Evolutionary conservation across 2,113 vertebrate species (phyloP).

Genomic region (Amblyopsis rosae): DNA sequence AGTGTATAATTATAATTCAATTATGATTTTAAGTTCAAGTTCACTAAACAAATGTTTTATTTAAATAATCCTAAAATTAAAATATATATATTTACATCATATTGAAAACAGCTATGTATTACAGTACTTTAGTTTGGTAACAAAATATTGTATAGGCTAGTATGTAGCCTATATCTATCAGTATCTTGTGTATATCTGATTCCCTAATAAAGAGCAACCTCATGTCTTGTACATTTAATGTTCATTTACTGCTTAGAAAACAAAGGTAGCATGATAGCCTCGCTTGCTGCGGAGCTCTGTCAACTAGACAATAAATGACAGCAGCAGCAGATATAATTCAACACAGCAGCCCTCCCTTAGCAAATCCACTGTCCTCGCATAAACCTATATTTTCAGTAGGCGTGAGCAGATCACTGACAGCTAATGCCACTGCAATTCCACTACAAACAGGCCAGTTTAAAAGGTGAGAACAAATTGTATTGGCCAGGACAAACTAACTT

Average conservation of each 20-base stretch:
- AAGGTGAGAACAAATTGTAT: conserved; percentile 9
- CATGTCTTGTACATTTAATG: background rate
- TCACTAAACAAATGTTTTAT: background rate
- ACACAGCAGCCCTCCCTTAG: background rate
- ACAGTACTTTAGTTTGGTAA: background rate
- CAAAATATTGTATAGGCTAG: too few species aligned
- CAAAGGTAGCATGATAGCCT: background rate
- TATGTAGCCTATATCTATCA: background rate
- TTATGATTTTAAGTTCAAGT: background rate
- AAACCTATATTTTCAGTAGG: background rate
- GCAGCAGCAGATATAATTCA: conserved; percentile 11
- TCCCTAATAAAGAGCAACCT: background rate
- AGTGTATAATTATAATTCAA: too few species aligned
- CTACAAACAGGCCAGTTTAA: background rate
- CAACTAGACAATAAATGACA: conserved; percentile 8
- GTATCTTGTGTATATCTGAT: background rate
- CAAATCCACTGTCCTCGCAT: conserved; percentile 12
- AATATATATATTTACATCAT: too few species aligned
- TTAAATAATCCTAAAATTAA: background rate
- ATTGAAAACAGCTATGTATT: too few species aligned
- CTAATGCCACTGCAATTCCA: background rate
- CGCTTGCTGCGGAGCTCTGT: too few species aligned
- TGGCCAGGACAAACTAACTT: background rate
- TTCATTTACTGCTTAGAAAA: background rate
- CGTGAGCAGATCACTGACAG: background rate